Evolutionary conservation across 2,113 vertebrate genomes (phyloP).

Genomic region (Tupaia tana): DNA sequence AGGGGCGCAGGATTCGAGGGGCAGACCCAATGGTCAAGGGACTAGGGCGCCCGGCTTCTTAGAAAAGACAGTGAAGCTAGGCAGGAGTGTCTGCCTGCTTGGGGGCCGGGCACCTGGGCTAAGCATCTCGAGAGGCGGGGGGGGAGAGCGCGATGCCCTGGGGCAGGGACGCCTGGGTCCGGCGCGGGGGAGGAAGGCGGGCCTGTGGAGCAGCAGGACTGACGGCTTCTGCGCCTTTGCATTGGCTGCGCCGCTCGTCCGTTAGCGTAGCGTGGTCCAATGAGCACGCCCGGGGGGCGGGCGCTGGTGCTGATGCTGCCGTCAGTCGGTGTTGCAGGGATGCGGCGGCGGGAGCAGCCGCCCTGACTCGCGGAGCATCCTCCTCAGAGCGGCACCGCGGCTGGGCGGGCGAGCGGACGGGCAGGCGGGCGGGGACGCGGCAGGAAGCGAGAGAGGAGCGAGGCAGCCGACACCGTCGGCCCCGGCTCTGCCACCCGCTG

Average conservation of each 20-base stretch:
- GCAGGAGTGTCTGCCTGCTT: background rate
- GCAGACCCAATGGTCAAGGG: background rate
- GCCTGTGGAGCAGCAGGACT: constrained; percentile 36
- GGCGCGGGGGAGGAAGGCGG: constrained; percentile 32
- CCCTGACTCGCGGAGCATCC: constrained; percentile 79
- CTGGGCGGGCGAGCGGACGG: too few relatives aligned
- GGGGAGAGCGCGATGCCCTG: background rate
- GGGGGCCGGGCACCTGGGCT: background rate
- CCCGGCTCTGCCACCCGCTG: constrained; percentile 42
- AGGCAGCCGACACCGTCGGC: constrained; percentile 60
- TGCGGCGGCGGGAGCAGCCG: constrained; percentile 84
- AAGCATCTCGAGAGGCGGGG: background rate
- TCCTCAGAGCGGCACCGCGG: constrained; percentile 77
- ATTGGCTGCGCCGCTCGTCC: constrained; percentile 69
- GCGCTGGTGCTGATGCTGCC: constrained; percentile 76
- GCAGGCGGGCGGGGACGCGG: constrained; percentile 77
- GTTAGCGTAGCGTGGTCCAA: constrained; percentile 67
- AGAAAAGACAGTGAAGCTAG: background rate
- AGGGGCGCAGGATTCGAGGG: background rate
- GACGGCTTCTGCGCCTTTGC: background rate
- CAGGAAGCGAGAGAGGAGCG: constrained; percentile 65
- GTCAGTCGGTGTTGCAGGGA: constrained; percentile 85
- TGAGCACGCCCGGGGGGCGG: constrained; percentile 63
- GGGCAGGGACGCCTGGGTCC: constrained; percentile 68
- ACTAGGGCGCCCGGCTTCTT: background rate